Percentiles rank a stretch among this genome's conserved stretches.
These are phyloP conservation scores for Holacanthella duospinosa DNA, from an alignment of 2,888 invertebrate species.

Conservation along the genomic window DNA sequence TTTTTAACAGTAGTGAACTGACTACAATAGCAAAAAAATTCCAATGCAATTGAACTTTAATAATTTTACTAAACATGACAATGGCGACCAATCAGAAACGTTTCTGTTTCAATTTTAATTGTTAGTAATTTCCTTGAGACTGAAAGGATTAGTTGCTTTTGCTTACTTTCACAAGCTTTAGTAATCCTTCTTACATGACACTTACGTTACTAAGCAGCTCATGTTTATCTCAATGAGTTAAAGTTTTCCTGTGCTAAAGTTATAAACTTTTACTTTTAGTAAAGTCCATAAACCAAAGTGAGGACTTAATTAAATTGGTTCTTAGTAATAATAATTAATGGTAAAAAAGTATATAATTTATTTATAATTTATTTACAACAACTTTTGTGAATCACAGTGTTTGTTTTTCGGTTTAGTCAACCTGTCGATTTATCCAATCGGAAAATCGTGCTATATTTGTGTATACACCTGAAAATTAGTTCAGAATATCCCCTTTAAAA, in stretches of 20 bases:
- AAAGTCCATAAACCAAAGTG: too few species aligned
- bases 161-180: neutral
- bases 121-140: too few species aligned
- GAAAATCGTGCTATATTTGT: constrained; percentile 87
- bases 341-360: constrained; percentile 6
- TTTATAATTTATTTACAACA: neutral
- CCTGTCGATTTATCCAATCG: constrained; percentile 70
- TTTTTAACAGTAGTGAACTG: too few species aligned
- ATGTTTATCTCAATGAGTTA: neutral
- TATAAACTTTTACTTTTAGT: neutral
- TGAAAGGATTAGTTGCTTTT: too few species aligned
- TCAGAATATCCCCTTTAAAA: neutral
- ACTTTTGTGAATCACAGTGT: neutral
- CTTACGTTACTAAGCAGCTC: too few species aligned
- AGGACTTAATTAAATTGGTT: neutral
- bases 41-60: too few species aligned
- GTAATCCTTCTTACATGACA: too few species aligned
- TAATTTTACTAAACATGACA: too few species aligned
- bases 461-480: constrained; percentile 56
- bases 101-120: too few species aligned
- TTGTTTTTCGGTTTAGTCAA: neutral
- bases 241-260: neutral
- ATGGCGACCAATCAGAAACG: too few species aligned
- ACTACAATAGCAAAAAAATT: too few species aligned
- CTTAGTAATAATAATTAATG: neutral